Conservation (phyloP, 2,797 vertebrate genomes). For the Brachymystax lenok region DNA sequence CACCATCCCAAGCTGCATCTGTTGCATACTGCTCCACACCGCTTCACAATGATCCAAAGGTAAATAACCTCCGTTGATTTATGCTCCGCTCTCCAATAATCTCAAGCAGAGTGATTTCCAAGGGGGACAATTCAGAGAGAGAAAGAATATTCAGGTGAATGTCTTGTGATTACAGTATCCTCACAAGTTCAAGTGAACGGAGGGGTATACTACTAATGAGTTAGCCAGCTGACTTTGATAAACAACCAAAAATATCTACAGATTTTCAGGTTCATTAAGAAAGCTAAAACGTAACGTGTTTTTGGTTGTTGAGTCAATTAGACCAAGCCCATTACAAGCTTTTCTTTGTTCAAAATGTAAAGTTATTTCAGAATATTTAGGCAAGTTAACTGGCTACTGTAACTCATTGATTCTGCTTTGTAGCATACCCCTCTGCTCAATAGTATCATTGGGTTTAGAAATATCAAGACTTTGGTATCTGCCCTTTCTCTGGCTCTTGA, state of each 20-base stretch:
- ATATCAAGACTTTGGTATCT: slow-evolving; percentile 18
- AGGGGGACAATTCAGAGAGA: slow-evolving; percentile 49
- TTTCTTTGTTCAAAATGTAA: no score
- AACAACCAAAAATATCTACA: no score
- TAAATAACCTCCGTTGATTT: slow-evolving; percentile 62
- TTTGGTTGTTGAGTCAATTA: no score
- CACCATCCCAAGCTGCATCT: slow-evolving; percentile 5
- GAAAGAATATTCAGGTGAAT: slow-evolving; percentile 64
- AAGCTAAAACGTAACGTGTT: no score
- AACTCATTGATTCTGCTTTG: no score
- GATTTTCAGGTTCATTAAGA: no score
- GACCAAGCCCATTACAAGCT: no score
- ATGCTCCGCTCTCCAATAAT: slow-evolving; percentile 60
- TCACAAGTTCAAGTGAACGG: background rate
- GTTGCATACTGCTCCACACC: slow-evolving; percentile 28
- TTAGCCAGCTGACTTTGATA: no score
- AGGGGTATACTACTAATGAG: no score
- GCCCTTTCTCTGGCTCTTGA: slow-evolving; percentile 4
- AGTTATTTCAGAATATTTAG: no score
- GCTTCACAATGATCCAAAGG: slow-evolving; percentile 38
- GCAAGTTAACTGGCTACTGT: no score
- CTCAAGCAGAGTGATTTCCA: slow-evolving; percentile 54
- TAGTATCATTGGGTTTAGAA: slow-evolving; percentile 23
- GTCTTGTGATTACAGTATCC: background rate
- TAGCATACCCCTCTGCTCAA: background rate